Evolutionary conservation across 2,888 invertebrate species (phyloP).

Genomic region (Rapana venosa): DNA sequence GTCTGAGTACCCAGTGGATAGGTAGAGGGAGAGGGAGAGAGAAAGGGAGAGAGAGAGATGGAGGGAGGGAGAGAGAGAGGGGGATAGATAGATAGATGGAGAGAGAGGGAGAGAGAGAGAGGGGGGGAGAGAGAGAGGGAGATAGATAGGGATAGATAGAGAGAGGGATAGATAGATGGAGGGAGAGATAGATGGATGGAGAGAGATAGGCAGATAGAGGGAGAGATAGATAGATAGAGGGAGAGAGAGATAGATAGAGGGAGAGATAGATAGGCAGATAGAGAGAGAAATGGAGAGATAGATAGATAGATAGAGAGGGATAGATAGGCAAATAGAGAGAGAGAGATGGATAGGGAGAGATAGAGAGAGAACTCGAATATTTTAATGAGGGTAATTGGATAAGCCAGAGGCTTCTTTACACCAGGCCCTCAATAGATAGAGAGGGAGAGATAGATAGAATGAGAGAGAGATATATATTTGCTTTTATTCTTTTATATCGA

Average conservation of each 20-base stretch:
- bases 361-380: no score
- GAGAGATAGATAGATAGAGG: neutral
- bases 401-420: no score
- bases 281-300: neutral
- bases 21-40: neutral
- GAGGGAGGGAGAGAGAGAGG: neutral
- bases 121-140: neutral
- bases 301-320: no score
- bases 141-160: neutral
- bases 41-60: neutral
- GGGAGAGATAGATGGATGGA: neutral
- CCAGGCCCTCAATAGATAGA: no score
- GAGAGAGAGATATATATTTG: no score
- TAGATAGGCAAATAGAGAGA: no score
- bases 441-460: no score
- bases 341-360: no score
- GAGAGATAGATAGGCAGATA: neutral
- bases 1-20: constrained; percentile 26
- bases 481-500: no score
- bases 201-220: neutral
- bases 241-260: neutral
- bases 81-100: neutral
- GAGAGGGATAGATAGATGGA: neutral
- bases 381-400: no score
- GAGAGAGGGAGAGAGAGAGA: no score